Conservation (phyloP, 2,888 invertebrate genomes). For the Eupithecia inturbata region DNA sequence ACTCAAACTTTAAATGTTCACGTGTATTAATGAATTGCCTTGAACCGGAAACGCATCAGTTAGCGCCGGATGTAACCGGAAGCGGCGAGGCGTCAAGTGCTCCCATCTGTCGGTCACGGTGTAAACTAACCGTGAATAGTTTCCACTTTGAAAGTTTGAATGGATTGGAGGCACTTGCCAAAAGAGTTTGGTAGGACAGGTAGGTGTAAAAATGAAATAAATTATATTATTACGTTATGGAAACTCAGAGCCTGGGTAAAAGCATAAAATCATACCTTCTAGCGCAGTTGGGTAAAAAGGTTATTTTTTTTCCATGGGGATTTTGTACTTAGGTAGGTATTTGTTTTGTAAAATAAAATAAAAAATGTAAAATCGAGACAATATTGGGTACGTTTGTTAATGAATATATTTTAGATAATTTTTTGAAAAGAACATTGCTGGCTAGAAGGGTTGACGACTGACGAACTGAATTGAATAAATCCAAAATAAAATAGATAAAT, state of each 20-base stretch:
- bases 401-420: too few relatives aligned
- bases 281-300: background rate
- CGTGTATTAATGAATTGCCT: slow-evolving; percentile 20
- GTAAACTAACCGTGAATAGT: slow-evolving; percentile 45
- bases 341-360: too few relatives aligned
- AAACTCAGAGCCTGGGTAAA: background rate
- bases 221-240: background rate
- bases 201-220: background rate
- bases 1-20: slow-evolving; percentile 10
- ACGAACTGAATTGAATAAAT: too few relatives aligned
- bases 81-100: slow-evolving; percentile 37
- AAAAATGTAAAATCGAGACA: too few relatives aligned
- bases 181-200: slow-evolving; percentile 2
- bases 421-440: too few relatives aligned
- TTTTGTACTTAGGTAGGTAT: too few relatives aligned
- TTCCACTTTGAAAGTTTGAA: slow-evolving; percentile 15
- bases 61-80: slow-evolving; percentile 42
- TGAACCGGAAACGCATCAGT: slow-evolving; percentile 35
- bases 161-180: slow-evolving; percentile 13
- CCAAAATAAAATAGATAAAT: too few relatives aligned
- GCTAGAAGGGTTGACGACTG: too few relatives aligned
- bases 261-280: background rate
- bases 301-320: too few relatives aligned
- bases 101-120: slow-evolving; percentile 47
- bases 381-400: too few relatives aligned